Conservation (phyloP, 1,140 invertebrate genomes). For the Goniozus legneri region DNA sequence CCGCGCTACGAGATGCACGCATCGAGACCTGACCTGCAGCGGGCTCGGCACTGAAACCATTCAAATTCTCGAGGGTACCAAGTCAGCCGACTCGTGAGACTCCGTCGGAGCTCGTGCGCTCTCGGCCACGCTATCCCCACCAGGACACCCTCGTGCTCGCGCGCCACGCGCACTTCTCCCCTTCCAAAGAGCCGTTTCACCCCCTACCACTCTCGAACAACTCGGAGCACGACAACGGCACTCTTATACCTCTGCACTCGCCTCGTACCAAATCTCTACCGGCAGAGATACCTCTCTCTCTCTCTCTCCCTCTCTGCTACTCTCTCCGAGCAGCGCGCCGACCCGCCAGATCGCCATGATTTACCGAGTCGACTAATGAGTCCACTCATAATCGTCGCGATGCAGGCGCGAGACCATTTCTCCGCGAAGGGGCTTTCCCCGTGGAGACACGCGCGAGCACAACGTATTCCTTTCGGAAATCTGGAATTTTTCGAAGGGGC, state of each 20-base stretch:
- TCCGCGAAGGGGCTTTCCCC: no score
- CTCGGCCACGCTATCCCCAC: constrained; percentile 21
- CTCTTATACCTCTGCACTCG: background rate
- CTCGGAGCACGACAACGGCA: background rate
- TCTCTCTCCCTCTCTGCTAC: background rate
- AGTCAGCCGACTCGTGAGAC: constrained; percentile 25
- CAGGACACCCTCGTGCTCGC: background rate
- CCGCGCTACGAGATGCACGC: constrained; percentile 13
- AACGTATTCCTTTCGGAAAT: background rate
- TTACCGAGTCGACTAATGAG: constrained; percentile 40
- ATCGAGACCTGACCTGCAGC: constrained; percentile 42
- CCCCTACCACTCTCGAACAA: background rate
- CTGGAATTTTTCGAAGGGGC: background rate
- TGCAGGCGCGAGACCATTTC: background rate
- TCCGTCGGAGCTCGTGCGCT: constrained; percentile 21
- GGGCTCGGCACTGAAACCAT: constrained; percentile 49
- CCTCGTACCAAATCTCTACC: background rate
- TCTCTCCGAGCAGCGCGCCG: background rate
- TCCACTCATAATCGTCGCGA: constrained; percentile 20
- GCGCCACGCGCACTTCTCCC: background rate
- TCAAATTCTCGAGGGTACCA: constrained; percentile 34
- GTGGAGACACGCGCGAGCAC: background rate
- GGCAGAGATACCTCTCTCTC: background rate
- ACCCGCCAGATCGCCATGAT: constrained; percentile 27
- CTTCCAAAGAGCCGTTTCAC: background rate